Base-by-base conservation (phyloP, 2,888 invertebrate species). In the Dicycla oo region DNA sequence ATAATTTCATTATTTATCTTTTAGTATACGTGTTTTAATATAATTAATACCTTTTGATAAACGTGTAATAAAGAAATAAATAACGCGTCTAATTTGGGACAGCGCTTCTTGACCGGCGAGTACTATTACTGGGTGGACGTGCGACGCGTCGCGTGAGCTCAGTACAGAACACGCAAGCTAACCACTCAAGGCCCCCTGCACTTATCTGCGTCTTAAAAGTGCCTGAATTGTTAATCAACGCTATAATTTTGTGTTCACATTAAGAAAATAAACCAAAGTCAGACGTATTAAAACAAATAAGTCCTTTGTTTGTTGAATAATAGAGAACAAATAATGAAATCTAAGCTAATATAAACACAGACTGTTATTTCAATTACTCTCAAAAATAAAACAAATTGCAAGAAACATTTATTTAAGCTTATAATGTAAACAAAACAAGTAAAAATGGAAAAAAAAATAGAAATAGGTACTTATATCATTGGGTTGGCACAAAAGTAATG, bases 191-290 rank as follows among this genome's bases (percentile, higher is more conserved):
- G n/a, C n/a, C n/a, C n/a, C n/a, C n/a, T n/a, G n/a, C n/a, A n/a
- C n/a, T n/a, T n/a, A n/a, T n/a, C n/a, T n/a, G n/a, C n/a, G n/a
- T n/a, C n/a, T n/a, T n/a, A n/a, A n/a, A n/a, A n/a, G n/a, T n/a
- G 18, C 2, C 2, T 61, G 23, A 58, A 34, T 38, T 38, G 0
- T 66, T 49, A 49, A 49, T n/a, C 7, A 23, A 26, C 3, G 8
- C n/a, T 43, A 11, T 23, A 20, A 30, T 49, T 26, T 49, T 4
- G 15, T 57, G 23, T 49, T 26, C n/a, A 49, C 18, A 20, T 30
- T 69, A 61, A 26, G 23, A 56, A 10, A 63, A 26, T 63, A 63
- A 63, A 49, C 8, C n/a, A 56, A n/a, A 43, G 15, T 34, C 43
- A 65, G 64, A 34, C 34, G 10, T 23, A 30, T 11, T 54, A 40